Conservation (phyloP, 2,888 invertebrate species). For the Pyrochroa serraticornis region DNA sequence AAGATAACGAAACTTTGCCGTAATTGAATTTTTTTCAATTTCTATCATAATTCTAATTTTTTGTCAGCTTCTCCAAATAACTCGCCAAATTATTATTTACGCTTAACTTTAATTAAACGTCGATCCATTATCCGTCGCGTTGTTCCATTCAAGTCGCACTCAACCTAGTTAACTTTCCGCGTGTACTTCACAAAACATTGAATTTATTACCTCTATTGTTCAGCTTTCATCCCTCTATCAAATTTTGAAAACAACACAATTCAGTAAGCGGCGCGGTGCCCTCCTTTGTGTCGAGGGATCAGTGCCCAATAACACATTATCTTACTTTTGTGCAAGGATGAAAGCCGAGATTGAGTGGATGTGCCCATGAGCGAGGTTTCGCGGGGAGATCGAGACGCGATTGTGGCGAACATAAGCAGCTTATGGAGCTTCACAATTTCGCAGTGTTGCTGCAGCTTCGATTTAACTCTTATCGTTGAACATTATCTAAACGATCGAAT, state of each 20-base stretch:
- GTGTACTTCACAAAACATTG: constrained; percentile 2
- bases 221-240: constrained; percentile 33
- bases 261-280: constrained; percentile 35
- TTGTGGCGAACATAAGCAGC: constrained; percentile 27
- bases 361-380: constrained; percentile 12
- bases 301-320: constrained; percentile 53
- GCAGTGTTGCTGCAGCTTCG: background rate
- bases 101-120: background rate
- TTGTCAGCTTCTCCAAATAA: background rate
- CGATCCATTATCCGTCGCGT: background rate
- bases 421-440: constrained; percentile 23
- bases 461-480: constrained; percentile 6
- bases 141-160: background rate
- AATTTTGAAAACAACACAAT: constrained; percentile 42
- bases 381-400: constrained; percentile 14
- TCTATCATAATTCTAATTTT: no score
- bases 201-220: constrained; percentile 25
- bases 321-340: constrained; percentile 52
- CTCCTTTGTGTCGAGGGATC: constrained; percentile 33
- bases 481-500: constrained; percentile 8
- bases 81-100: background rate
- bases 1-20: no score
- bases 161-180: background rate
- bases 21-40: no score
- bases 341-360: constrained; percentile 45